Base-by-base conservation (phyloP, 2,113 vertebrate species). In the Chroicocephalus ridibundus region DNA sequence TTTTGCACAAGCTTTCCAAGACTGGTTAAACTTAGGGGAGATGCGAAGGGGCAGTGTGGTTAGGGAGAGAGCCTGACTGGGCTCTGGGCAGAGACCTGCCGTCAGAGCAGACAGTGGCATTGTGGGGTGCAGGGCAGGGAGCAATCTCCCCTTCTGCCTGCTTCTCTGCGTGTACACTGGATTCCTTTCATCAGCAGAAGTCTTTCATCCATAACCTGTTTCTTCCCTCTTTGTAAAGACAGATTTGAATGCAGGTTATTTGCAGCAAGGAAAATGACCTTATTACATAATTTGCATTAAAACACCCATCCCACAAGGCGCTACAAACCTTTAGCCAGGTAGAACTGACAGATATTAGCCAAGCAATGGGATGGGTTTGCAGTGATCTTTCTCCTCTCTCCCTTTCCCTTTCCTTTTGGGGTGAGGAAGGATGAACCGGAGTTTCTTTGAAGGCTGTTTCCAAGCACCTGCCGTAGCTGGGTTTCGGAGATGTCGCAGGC, bases 81-180 rank as follows among this genome's bases (percentile, higher is more conserved):
- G 75, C 55, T 46, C 19, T n/a, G 40, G 61, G 54, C 47, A 47
- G 55, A 40, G 52, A 47, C 19, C 61, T 6, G 54, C 34, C 34
- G 1, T 19, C 7, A 8, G 38, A n/a, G 79, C 40, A 6, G 44
- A 15, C 15, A 22, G n/a, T 1, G 1, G n/a, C 62, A 26, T 3
- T 49, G 46, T 25, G 11, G 34, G 62, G 5, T 16, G n/a, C 11
- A 36, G 66, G 52, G 51, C 66, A 65, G 34, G 13, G 42, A 13
- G 10, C 21, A 5, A 1, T 15, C 12, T 52, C 29, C 52, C 27
- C 75, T 36, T 32, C 32, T 24, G 26, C 29, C 65, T 38, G 26
- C 74, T 66, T 10, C 65, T 79, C 54, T 20, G 3, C 15, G 49
- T 3, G 0, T 18, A 46, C 61, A 31, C 31, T 61, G 11, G 19